Conservation (phyloP, 2,888 invertebrate species). For the Holacanthella duospinosa region DNA sequence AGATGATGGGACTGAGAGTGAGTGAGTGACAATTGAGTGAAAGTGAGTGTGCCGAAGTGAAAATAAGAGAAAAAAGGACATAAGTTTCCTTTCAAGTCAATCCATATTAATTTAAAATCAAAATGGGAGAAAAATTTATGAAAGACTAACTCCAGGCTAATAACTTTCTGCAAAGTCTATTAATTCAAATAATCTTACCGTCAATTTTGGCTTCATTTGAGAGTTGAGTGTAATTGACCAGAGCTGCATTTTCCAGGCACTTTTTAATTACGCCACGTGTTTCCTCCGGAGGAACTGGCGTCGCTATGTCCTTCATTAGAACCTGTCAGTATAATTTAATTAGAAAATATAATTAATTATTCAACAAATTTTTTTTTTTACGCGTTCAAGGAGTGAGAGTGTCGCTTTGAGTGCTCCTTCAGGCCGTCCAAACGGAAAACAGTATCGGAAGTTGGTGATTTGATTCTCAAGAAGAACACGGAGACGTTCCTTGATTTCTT, state of each 20-base stretch:
- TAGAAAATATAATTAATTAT: neutral
- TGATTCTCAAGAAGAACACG: slow-evolving; percentile 88
- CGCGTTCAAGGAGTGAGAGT: slow-evolving; percentile 82
- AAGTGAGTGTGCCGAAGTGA: too few relatives aligned
- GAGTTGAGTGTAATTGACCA: slow-evolving; percentile 90
- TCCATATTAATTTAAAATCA: too few relatives aligned
- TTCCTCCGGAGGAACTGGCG: slow-evolving; percentile 90
- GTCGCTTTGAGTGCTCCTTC: slow-evolving; percentile 97
- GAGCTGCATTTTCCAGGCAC: slow-evolving; percentile 92
- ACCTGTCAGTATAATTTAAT: slow-evolving; percentile 48
- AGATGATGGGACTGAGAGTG: neutral
- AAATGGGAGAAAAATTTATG: too few relatives aligned
- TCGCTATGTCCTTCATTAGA: slow-evolving; percentile 96
- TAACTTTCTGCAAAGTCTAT: too few relatives aligned
- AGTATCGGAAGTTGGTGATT: slow-evolving; percentile 97
- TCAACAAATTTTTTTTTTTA: slow-evolving; percentile 38
- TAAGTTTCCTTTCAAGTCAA: too few relatives aligned
- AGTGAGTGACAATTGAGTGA: neutral
- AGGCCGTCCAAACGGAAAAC: slow-evolving; percentile 97
- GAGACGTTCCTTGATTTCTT: slow-evolving; percentile 90
- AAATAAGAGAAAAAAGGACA: neutral
- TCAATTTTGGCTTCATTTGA: slow-evolving; percentile 96
- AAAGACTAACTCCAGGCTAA: too few relatives aligned
- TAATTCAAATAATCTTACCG: too few relatives aligned
- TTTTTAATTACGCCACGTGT: slow-evolving; percentile 92